Base-by-base conservation (phyloP, 2,113 vertebrate species). In the Oreocharis arfaki region DNA sequence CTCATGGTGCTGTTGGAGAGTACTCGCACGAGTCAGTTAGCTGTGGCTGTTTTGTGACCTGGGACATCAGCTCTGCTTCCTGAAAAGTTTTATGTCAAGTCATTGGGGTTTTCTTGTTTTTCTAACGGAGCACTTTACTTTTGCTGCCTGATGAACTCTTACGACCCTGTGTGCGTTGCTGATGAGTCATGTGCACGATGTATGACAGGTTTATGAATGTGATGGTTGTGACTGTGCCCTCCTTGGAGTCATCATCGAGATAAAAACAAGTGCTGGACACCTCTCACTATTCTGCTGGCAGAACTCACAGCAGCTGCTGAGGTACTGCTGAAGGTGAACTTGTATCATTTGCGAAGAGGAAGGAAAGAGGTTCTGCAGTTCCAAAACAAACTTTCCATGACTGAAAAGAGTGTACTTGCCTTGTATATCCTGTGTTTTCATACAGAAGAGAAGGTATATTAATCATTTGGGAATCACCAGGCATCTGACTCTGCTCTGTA, bases 161-260 rank as follows among this genome's bases (percentile, higher is more conserved):
- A 12, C 35, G 23, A 6, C 11, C 4, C 27, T 24, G 9, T 46
- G 18, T 52, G 27, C 5, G 1, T 83, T 77, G 86, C 59, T 56
- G 71, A 3, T 4, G 27, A 39, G n/a, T 59, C 85, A 59, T 1
- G 0, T 12, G 53, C 12, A 21, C 2, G 3, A 10, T 6, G 23
- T 15, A 6, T 52, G 55, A n/a, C 21, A 24, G 44, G 21, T 60
- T 28, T 20, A 13, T 75, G 49, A 30, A 59, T 47, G 30, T 63
- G 74, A 18, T 56, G 47, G 56, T 53, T 67, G 64, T 49, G 65
- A 63, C 52, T 63, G 61, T 28, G 76, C 24, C 27, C 5, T 85
- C 75, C 68, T 90, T 39, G 11, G 86, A 86, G 41, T 41, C 3
- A 1, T 16, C 39, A 39, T 8, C 1, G 6, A 13, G n/a, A 35